Percentiles rank a stretch among this genome's conserved stretches.
phyloP scores from a whole-genome alignment of 2,888 invertebrate species.

The Tinea semifulvella region DNA sequence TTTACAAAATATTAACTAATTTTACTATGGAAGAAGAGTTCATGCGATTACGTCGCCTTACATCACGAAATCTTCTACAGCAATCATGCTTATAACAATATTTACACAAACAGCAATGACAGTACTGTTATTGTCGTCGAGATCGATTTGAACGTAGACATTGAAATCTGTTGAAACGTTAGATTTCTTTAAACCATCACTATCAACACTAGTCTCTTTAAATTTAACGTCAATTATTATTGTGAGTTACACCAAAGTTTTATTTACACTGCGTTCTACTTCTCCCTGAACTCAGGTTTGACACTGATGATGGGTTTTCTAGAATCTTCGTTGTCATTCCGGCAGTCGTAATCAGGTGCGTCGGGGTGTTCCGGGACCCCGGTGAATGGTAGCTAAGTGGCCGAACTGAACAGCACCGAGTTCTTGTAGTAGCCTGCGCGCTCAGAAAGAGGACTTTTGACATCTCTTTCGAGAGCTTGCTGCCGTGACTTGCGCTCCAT shows the following conservation, averaged over 20 bases:
- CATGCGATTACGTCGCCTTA: conserved; percentile 37
- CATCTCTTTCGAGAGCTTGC: conserved; percentile 82
- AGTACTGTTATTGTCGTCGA: conserved; percentile 27
- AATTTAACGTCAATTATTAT: too few species aligned
- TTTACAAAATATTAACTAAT: conserved; percentile 39
- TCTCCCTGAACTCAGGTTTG: conserved; percentile 63
- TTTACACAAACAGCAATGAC: conserved; percentile 41
- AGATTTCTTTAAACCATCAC: background rate
- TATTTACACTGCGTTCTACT: conserved; percentile 34
- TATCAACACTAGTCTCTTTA: background rate
- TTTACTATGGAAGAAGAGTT: conserved; percentile 64
- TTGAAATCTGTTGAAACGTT: background rate
- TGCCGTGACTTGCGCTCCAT: conserved; percentile 87
- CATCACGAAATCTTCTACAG: conserved; percentile 38
- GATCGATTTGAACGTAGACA: conserved; percentile 31
- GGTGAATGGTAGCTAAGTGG: conserved; percentile 71
- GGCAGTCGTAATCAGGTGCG: conserved; percentile 40
- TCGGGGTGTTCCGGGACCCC: conserved; percentile 50
- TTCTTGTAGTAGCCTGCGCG: conserved; percentile 87
- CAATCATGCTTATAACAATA: conserved; percentile 53
- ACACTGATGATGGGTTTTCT: conserved; percentile 64
- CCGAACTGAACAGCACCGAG: conserved; percentile 88
- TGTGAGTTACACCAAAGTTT: too few species aligned
- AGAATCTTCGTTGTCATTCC: conserved; percentile 35
- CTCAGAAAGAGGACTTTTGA: conserved; percentile 86